Conservation (phyloP, 2,113 vertebrate species). For the Hydrochoerus hydrochaeris region DNA sequence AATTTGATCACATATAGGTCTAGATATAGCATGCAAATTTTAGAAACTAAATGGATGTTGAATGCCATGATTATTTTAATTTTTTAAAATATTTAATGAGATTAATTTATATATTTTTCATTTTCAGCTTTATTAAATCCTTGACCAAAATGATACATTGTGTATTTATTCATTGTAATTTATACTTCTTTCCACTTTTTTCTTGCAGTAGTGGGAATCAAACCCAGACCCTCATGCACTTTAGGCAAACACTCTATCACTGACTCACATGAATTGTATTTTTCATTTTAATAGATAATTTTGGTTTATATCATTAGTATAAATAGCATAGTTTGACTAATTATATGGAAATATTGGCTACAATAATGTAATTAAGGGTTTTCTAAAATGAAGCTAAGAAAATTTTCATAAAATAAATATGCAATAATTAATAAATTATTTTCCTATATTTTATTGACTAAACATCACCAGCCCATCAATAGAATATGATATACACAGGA, state of each 20-base stretch:
- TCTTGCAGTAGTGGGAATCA: neutral
- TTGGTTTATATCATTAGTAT: neutral
- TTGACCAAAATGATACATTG: neutral
- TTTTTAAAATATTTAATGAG: neutral
- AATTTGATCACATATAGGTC: conserved; percentile 1
- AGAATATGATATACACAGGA: neutral
- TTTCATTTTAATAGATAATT: neutral
- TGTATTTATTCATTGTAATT: neutral
- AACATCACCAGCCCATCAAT: neutral
- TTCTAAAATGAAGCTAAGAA: conserved; percentile 32
- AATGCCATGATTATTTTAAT: neutral
- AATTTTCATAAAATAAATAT: neutral
- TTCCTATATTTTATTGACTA: neutral
- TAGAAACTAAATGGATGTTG: neutral
- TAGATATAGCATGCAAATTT: neutral
- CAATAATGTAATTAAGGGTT: neutral
- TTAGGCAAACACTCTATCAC: neutral
- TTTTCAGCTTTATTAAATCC: neutral
- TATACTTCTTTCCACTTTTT: neutral
- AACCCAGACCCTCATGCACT: neutral
- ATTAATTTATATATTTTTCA: neutral
- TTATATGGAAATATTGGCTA: neutral
- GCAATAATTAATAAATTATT: conserved; percentile 7
- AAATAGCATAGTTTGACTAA: conserved; percentile 10
- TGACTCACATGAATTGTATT: neutral